Percentiles rank a stretch among this genome's conserved stretches.
phyloP scores from a whole-genome alignment of 2,797 vertebrate genomes.

The Tinamus major region DNA sequence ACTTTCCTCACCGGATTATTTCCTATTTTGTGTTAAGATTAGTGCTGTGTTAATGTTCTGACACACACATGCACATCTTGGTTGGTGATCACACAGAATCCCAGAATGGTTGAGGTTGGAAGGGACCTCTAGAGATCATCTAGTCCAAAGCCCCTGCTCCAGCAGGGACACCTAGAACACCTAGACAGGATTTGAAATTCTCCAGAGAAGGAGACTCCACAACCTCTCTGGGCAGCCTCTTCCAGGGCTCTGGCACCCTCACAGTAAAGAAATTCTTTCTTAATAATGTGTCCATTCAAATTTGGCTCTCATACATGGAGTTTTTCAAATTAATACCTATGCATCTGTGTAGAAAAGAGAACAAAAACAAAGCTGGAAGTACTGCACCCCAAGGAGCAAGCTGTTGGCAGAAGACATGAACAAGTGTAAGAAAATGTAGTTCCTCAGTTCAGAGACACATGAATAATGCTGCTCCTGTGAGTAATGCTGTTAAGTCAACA shows the following conservation, averaged over 20 bases:
- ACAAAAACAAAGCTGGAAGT: neutral
- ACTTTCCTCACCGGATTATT: neutral
- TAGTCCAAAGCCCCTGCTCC: too few relatives aligned
- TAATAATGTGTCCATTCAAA: neutral
- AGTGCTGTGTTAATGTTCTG: neutral
- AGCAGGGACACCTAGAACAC: too few relatives aligned
- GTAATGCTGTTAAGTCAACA: neutral
- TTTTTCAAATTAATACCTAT: neutral
- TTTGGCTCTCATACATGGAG: neutral
- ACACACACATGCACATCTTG: neutral
- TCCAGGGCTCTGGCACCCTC: too few relatives aligned
- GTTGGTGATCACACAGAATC: neutral
- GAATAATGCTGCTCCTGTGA: neutral
- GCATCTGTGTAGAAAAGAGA: neutral
- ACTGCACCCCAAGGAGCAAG: neutral
- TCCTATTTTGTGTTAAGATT: neutral
- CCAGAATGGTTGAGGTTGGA: too few relatives aligned
- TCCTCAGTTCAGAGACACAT: neutral
- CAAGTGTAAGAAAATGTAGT: accelerated
- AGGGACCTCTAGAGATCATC: too few relatives aligned
- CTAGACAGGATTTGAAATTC: too few relatives aligned
- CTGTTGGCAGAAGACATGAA: neutral
- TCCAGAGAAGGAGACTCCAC: too few relatives aligned
- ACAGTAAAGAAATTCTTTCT: too few relatives aligned
- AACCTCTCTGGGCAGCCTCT: too few relatives aligned